Evolutionary conservation across 2,888 invertebrate genomes (phyloP).

Genomic region (Platycheirus rosarum): DNA sequence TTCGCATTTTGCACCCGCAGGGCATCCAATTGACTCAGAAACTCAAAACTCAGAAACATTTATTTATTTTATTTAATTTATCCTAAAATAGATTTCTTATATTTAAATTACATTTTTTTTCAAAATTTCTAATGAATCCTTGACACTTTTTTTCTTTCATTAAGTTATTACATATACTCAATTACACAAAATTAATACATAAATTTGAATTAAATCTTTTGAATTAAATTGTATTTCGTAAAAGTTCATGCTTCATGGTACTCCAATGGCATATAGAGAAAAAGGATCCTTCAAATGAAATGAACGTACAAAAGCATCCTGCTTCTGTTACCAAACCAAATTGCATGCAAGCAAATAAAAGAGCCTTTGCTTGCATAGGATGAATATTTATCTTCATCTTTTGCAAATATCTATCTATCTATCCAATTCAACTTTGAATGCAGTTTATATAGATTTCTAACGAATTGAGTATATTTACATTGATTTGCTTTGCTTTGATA

Average conservation of each 20-base stretch:
- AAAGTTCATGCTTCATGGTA: neutral
- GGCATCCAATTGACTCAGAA: too few relatives aligned
- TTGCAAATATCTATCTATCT: conserved; percentile 41
- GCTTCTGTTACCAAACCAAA: neutral
- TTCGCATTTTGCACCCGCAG: too few relatives aligned
- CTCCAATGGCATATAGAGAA: neutral
- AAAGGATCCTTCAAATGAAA: neutral
- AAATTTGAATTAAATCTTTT: too few relatives aligned
- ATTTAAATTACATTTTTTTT: too few relatives aligned
- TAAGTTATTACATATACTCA: too few relatives aligned
- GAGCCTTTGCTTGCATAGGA: conserved; percentile 1
- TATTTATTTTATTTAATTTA: too few relatives aligned
- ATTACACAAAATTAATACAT: too few relatives aligned
- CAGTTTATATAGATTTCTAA: conserved; percentile 26
- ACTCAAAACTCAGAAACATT: too few relatives aligned
- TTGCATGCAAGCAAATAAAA: neutral
- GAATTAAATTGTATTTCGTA: neutral
- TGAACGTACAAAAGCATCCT: neutral
- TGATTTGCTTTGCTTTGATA: conserved; percentile 38
- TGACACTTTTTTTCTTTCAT: too few relatives aligned
- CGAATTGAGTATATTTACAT: conserved; percentile 10
- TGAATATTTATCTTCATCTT: conserved; percentile 34
- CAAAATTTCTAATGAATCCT: too few relatives aligned
- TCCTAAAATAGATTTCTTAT: too few relatives aligned
- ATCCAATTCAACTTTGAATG: conserved; percentile 26